Conservation (phyloP, 2,797 vertebrate genomes). For the Trematomus bernacchii region DNA sequence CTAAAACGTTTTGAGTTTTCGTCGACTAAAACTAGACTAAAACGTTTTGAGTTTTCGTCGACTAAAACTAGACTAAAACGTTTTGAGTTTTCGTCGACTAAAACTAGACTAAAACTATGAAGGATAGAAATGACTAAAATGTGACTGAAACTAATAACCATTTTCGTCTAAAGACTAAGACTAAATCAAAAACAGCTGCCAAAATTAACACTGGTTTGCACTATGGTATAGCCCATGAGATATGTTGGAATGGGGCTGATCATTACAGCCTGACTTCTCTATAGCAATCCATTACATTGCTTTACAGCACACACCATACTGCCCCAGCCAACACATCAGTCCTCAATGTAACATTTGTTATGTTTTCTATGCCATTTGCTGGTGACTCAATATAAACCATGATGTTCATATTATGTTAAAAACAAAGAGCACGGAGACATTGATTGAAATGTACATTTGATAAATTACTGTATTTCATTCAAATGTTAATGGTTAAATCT, state of each 20-base stretch:
- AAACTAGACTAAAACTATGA: too few relatives aligned
- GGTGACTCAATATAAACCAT: not conserved
- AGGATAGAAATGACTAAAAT: too few relatives aligned
- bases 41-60: too few relatives aligned
- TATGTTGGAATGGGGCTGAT: not conserved
- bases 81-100: too few relatives aligned
- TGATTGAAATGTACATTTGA: not conserved
- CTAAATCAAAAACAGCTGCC: too few relatives aligned
- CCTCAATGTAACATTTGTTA: not conserved
- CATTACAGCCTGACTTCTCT: not conserved
- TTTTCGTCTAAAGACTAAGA: too few relatives aligned
- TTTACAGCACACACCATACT: not conserved
- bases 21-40: too few relatives aligned
- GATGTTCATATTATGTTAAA: not conserved
- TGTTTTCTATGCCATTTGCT: not conserved
- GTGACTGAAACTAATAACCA: too few relatives aligned
- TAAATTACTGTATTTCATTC: constrained; percentile 1
- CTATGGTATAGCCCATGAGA: not conserved
- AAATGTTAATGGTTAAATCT: constrained; percentile 6
- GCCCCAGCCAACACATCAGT: not conserved
- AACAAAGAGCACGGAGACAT: not conserved
- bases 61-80: too few relatives aligned
- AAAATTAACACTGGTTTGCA: too few relatives aligned
- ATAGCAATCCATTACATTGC: not conserved
- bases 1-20: too few relatives aligned